Percentiles rank a stretch among this genome's conserved stretches.
These are phyloP conservation scores for Platycercus adscitus DNA, from an alignment of 2,113 vertebrate genomes.

Conservation along the genomic window DNA sequence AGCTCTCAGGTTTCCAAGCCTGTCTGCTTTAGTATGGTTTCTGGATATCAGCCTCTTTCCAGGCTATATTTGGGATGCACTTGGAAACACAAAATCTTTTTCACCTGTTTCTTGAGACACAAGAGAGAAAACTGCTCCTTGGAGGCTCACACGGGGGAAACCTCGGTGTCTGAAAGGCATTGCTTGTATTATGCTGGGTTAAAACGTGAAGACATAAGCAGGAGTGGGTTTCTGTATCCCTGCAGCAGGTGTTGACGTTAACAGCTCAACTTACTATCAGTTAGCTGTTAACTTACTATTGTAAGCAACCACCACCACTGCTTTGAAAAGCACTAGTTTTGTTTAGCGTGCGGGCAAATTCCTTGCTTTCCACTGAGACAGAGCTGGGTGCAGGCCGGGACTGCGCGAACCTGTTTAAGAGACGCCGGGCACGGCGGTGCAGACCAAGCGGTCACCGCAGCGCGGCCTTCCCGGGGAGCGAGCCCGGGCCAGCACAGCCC, in stretches of 20 bases:
- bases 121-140: neutral
- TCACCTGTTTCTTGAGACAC: neutral
- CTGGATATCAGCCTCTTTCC: neutral
- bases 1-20: neutral
- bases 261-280: neutral
- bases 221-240: neutral
- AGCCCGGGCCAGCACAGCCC: neutral
- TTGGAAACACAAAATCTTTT: neutral
- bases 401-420: fast-evolving
- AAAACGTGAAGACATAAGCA: neutral
- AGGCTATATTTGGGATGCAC: fast-evolving
- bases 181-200: neutral
- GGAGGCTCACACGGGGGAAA: fast-evolving
- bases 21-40: neutral
- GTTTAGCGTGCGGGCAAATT: neutral
- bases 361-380: neutral
- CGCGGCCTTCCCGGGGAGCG: too few species aligned
- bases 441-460: too few species aligned
- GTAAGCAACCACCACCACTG: neutral
- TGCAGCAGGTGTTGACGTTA: neutral
- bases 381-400: fast-evolving
- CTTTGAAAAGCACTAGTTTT: neutral
- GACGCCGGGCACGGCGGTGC: fast-evolving
- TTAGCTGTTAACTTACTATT: neutral
- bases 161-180: neutral